Conservation (phyloP, 2,888 invertebrate genomes). For the Minunthozetes semirufus region DNA sequence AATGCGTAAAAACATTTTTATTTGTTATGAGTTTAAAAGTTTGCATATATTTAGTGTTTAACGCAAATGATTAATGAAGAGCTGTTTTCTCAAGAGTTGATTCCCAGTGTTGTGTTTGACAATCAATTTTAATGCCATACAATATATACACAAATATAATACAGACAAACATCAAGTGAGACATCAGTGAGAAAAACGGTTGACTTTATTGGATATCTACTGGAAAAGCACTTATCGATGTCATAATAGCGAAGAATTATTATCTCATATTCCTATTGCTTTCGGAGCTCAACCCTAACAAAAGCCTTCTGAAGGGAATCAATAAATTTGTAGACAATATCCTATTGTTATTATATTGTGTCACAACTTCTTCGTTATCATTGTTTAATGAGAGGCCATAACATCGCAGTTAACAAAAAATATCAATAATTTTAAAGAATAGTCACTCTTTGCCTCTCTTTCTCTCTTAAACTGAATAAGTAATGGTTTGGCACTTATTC, state of each 20-base stretch:
- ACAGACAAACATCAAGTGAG: background rate
- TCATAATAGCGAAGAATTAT: constrained; percentile 30
- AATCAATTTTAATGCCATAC: constrained; percentile 19
- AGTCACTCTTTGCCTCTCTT: background rate
- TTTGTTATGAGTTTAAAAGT: background rate
- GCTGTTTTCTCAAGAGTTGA: constrained; percentile 12
- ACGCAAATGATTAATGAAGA: constrained; percentile 20
- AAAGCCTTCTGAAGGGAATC: constrained; percentile 1
- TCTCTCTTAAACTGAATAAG: background rate
- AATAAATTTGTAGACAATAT: constrained; percentile 25
- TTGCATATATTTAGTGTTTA: background rate
- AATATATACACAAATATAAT: background rate
- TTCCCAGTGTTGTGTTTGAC: background rate
- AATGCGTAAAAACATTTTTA: constrained; percentile 18
- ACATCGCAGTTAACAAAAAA: constrained; percentile 6
- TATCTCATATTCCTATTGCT: constrained; percentile 23
- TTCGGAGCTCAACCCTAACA: background rate
- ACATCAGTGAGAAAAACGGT: constrained; percentile 11
- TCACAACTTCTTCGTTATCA: constrained; percentile 27
- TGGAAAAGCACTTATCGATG: constrained; percentile 31
- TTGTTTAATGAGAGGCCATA: constrained; percentile 31
- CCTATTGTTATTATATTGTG: constrained; percentile 20
- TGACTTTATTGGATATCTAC: constrained; percentile 28
- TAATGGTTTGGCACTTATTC: background rate
- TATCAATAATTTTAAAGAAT: constrained; percentile 13